Evolutionary conservation across 2,888 invertebrate species (phyloP).

Genomic region (Ormyrus pomaceus): DNA sequence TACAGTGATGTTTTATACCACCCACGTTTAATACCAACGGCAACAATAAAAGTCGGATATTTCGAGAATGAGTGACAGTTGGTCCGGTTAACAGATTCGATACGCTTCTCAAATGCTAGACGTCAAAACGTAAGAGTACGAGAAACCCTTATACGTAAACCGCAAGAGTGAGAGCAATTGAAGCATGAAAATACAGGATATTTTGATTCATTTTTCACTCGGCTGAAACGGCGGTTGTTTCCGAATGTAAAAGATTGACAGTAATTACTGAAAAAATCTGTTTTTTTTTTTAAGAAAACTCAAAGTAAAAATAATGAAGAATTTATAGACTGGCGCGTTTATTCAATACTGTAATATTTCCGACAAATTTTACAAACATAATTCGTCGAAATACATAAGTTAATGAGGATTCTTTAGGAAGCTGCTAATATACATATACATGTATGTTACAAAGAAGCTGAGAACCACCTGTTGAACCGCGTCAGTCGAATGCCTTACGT

Average conservation of each 20-base stretch:
- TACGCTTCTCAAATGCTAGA: conserved; percentile 55
- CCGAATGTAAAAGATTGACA: not conserved
- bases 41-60: conserved; percentile 55
- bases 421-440: conserved; percentile 7
- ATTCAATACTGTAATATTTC: not conserved
- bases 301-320: too few species aligned
- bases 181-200: too few species aligned
- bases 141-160: not conserved
- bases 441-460: conserved; percentile 36
- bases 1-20: conserved; percentile 46
- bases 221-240: not conserved
- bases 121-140: conserved; percentile 33
- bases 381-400: conserved; percentile 10
- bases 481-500: conserved; percentile 52
- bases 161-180: too few species aligned
- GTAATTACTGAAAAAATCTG: too few species aligned
- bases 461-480: conserved; percentile 53
- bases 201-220: not conserved
- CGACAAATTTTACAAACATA: not conserved
- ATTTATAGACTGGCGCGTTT: too few species aligned
- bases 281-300: too few species aligned
- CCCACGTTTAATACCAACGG: conserved; percentile 52
- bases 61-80: conserved; percentile 59
- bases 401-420: conserved; percentile 19
- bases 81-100: conserved; percentile 57